Conservation (phyloP, 1,140 invertebrate genomes). For the Plodia interpunctella region DNA sequence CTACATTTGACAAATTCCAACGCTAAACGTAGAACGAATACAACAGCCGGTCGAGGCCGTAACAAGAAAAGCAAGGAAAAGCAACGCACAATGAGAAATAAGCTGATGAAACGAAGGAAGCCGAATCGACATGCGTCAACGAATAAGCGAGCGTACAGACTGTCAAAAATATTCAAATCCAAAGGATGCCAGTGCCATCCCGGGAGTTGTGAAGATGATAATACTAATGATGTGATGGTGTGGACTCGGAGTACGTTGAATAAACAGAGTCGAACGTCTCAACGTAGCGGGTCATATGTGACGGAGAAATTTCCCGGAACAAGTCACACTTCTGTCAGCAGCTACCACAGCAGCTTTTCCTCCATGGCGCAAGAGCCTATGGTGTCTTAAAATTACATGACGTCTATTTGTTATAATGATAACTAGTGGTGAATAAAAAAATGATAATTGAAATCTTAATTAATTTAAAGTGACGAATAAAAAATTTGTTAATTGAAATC, state of each 20-base stretch:
- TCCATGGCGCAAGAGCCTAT: background rate
- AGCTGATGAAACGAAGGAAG: background rate
- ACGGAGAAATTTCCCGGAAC: background rate
- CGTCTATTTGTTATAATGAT: too few species aligned
- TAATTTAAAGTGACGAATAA: too few species aligned
- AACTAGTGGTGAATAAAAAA: too few species aligned
- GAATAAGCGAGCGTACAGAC: background rate
- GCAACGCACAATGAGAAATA: background rate
- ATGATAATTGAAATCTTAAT: too few species aligned
- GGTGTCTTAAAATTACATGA: background rate
- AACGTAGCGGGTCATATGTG: background rate
- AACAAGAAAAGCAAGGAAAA: background rate
- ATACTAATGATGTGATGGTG: background rate
- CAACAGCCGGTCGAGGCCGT: background rate
- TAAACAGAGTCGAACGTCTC: background rate
- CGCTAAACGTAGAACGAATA: too few species aligned
- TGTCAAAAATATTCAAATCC: background rate
- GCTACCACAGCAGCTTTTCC: background rate
- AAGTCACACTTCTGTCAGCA: background rate
- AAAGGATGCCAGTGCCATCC: background rate
- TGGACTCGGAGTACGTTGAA: background rate
- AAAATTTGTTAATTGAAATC: too few species aligned
- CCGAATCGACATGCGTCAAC: background rate
- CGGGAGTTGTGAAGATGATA: background rate
- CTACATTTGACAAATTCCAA: background rate